Percentiles rank a stretch among this genome's conserved stretches.
phyloP scores from a whole-genome alignment of 2,113 vertebrate species.

The Percina caprodes region DNA sequence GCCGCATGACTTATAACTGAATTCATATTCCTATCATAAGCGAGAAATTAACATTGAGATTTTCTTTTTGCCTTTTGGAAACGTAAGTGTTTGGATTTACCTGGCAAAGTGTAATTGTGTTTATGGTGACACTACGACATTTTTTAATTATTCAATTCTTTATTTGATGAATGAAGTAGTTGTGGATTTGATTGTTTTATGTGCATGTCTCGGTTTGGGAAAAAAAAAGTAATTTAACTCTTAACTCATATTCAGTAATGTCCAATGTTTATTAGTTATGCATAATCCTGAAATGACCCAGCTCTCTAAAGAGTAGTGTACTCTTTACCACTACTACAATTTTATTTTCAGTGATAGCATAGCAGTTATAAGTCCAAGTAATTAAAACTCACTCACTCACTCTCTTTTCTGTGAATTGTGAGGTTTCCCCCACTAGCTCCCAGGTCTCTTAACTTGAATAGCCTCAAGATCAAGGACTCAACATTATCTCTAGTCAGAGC shows the following conservation, averaged over 20 bases:
- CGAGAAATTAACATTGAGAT: neutral
- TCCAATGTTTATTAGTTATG: neutral
- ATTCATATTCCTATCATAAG: slow-evolving; percentile 7
- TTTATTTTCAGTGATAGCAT: neutral
- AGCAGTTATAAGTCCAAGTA: neutral
- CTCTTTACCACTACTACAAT: neutral
- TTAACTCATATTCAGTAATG: neutral
- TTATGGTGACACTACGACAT: neutral
- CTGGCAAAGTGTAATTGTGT: neutral
- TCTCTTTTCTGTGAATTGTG: neutral
- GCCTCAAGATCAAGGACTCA: slow-evolving; percentile 51
- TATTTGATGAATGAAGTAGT: neutral
- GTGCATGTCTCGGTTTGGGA: neutral
- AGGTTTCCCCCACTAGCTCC: slow-evolving; percentile 5
- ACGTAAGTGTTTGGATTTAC: neutral
- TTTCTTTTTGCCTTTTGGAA: neutral
- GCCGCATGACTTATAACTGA: neutral
- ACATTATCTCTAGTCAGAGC: slow-evolving; percentile 46
- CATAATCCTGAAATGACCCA: neutral
- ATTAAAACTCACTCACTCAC: slow-evolving; percentile 1
- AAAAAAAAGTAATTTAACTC: neutral
- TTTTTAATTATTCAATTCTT: neutral
- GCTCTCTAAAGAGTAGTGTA: too few species aligned
- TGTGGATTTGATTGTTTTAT: neutral
- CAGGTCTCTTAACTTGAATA: slow-evolving; percentile 15